Percentiles rank a stretch among this genome's conserved stretches.
Conservation (phyloP, 1,140 invertebrate species). For the Drosophila guanche region DNA sequence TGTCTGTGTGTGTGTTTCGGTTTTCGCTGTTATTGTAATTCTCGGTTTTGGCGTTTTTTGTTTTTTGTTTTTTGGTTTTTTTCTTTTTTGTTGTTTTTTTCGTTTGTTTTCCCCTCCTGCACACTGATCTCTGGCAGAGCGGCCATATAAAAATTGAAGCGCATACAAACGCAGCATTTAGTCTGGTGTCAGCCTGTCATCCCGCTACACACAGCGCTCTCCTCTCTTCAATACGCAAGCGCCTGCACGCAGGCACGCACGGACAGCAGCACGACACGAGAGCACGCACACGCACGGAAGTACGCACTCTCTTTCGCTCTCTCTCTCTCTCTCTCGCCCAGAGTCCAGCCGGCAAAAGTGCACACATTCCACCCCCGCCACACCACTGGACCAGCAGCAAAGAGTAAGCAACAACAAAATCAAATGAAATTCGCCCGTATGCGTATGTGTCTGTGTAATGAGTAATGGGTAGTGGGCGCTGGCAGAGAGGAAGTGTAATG, state of each 20-base stretch:
- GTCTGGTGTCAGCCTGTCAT: slow-evolving; percentile 55
- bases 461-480: too few species aligned
- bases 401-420: too few species aligned
- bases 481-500: too few species aligned
- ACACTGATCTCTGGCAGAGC: slow-evolving; percentile 44
- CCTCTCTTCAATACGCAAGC: slow-evolving; percentile 38
- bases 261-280: slow-evolving; percentile 1
- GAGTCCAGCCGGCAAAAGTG: too few species aligned
- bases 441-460: too few species aligned
- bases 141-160: slow-evolving; percentile 78
- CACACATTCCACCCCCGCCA: too few species aligned
- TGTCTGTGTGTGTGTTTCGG: slow-evolving; percentile 51
- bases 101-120: slow-evolving; percentile 50
- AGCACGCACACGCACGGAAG: slow-evolving; percentile 1
- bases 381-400: too few species aligned
- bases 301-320: slow-evolving; percentile 2
- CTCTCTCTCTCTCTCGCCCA: not conserved
- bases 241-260: slow-evolving; percentile 10
- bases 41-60: slow-evolving; percentile 55
- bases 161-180: slow-evolving; percentile 73
- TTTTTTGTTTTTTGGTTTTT: slow-evolving; percentile 27
- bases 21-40: slow-evolving; percentile 51
- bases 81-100: slow-evolving; percentile 15
- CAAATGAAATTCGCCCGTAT: too few species aligned
- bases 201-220: slow-evolving; percentile 43